Base-by-base conservation (phyloP, 2,888 invertebrate species). In the Amblyjoppa fuscipennis region DNA sequence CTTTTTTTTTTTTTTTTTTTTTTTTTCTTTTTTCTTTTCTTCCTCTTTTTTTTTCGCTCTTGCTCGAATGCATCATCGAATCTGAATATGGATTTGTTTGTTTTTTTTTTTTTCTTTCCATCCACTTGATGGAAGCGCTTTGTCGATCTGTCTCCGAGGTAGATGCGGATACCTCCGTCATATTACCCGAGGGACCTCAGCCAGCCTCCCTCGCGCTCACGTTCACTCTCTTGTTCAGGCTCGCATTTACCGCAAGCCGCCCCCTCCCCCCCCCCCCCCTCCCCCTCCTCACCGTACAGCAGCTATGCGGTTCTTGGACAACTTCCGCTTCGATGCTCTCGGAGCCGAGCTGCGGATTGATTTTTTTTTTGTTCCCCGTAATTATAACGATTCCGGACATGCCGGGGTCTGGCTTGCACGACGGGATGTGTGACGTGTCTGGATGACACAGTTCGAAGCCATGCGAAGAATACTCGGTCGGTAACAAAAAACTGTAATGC, bases 1-100 rank as follows among this genome's bases (percentile, higher is more conserved):
- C 59, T 9, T 70, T 49, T 71, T 76, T 59, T 75, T 74, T 6
- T 70, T 49, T 6, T 70, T 49, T 75, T 74, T 20, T 20, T 20
- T 53, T 64, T 34, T 66, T 61, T 71, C 49, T 83, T 61, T 59
- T 77, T 11, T 66, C 31, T 75, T 76, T 66, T 75, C 69, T 53
- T 64, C 25, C 66, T 61, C 61, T 53, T 80, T 64, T 69, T 79
- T 80, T 51, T 64, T 31, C 61, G 34, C 80, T 84, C 86, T 89
- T 87, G 86, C 88, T 89, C 89, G 90, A 90, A 92, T 92, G 91
- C 92, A 92, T 91, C 90, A 91, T 92, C 91, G 90, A 91, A 91
- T 91, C 90, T 92, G 93, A 92, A 93, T 92, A 92, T 92, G 92
- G 90, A 91, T 91, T 74, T 74, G 69, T 73, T 20, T 20, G 20